A percentile compares a stretch with the other conserved stretches of the same genome.
phyloP scores from a whole-genome alignment of 2,113 vertebrate genomes.

The Cololabis saira region DNA sequence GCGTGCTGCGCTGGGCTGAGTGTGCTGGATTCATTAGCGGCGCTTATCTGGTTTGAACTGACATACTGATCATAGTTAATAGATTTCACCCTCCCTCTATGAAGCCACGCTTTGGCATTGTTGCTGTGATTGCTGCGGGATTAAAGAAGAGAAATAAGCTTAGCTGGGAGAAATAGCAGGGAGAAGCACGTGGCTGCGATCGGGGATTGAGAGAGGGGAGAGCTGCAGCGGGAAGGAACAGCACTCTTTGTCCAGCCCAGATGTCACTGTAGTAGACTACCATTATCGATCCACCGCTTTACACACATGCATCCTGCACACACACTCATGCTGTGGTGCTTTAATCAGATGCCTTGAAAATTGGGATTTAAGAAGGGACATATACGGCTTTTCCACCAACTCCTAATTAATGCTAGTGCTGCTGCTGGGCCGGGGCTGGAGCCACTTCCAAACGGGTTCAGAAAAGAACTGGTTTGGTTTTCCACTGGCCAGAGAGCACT shows the following conservation, averaged over 20 bases:
- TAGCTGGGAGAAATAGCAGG: constrained; percentile 71
- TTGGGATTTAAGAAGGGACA: constrained; percentile 6
- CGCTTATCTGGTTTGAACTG: constrained; percentile 53
- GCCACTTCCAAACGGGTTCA: too few relatives aligned
- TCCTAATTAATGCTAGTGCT: too few relatives aligned
- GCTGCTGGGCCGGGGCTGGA: too few relatives aligned
- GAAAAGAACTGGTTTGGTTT: too few relatives aligned
- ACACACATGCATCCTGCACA: constrained; percentile 28
- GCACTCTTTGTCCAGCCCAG: constrained; percentile 69
- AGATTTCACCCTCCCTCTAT: constrained; percentile 57
- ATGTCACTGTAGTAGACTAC: constrained; percentile 74
- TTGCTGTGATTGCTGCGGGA: constrained; percentile 72
- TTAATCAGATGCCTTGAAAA: constrained; percentile 31
- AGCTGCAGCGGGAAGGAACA: constrained; percentile 54
- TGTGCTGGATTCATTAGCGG: constrained; percentile 55
- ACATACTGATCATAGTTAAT: constrained; percentile 70
- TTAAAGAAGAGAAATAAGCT: constrained; percentile 79
- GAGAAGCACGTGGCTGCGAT: constrained; percentile 71
- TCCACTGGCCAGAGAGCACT: too few relatives aligned
- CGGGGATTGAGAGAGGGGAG: constrained; percentile 54
- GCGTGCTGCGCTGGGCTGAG: constrained; percentile 7
- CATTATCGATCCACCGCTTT: constrained; percentile 67
- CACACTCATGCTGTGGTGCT: not conserved
- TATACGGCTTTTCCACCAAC: too few relatives aligned
- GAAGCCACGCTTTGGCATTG: constrained; percentile 49